Base-by-base conservation (phyloP, 2,113 vertebrate species). In the Balaenoptera acutorostrata region DNA sequence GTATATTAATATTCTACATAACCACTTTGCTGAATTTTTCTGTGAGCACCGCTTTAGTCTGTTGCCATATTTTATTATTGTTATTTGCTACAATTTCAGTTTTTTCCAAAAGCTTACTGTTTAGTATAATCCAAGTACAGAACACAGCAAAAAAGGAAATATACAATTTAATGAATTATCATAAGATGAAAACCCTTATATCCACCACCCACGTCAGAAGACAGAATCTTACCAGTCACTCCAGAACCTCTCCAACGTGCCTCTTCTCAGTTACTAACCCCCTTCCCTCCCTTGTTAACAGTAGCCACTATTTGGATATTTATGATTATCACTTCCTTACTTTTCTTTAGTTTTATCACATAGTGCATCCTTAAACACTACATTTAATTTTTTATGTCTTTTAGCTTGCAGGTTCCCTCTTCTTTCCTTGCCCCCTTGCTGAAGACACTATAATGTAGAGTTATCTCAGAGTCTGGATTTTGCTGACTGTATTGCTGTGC, bases 61-160 rank as follows among this genome's bases (percentile, higher is more conserved):
- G 61, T 1, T 74, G 27, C 59, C 64, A 31, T 44, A 27, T 44
- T 71, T 63, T 95, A 14, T 88, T 83, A 39, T 15, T 74, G 41
- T 29, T 90, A 61, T 93, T 71, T 93, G 59, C 74, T 66, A 31
- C 8, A 96, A 94, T 66, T 82, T 82, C 23, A 55, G 15, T 68
- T 90, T 90, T 68, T 63, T 13, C 63, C 66, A 88, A 92, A 88
- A 88, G 3, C 21, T 77, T 71, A 87, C 74, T 39, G 71, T 57
- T 92, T 46, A 52, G 41, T 63, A 59, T 72, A 89, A 97, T 39
- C 69, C 44, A 96, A 94, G 90, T 83, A 92, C 14, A 57, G 27
- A 88, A 90, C 23, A 91, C 5, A 77, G 49, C 46, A 59, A 75
- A 89, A 68, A 89, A 36, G 44, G 8, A 87, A 74, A 66, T 20